These are phyloP conservation scores for Homarus gammarus DNA, from an alignment of 2,888 invertebrate species.

Conservation along the genomic window DNA sequence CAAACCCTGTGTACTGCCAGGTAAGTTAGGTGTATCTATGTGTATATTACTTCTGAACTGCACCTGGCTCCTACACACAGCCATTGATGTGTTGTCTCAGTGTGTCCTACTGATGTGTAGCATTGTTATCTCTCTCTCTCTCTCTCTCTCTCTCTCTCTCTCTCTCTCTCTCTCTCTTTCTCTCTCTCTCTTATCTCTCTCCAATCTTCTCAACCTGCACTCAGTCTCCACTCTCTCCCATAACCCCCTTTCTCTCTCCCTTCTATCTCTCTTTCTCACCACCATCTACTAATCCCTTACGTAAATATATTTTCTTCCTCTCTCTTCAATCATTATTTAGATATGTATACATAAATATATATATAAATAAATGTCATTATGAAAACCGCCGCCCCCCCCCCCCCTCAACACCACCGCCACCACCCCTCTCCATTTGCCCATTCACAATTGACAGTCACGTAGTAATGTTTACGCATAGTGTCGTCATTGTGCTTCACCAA, in stretches of 20 bases:
- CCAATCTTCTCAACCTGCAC: too few relatives aligned
- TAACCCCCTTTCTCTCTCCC: background rate
- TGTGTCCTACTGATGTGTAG: too few relatives aligned
- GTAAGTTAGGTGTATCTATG: too few relatives aligned
- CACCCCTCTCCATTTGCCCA: too few relatives aligned
- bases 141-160: conserved; percentile 24
- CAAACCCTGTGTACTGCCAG: too few relatives aligned
- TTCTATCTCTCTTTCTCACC: background rate
- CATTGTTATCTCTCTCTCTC: background rate
- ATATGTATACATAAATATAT: conserved; percentile 33
- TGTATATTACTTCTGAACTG: background rate
- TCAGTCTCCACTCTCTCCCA: background rate
- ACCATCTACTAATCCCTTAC: background rate
- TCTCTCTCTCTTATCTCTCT: conserved; percentile 1
- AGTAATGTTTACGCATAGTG: too few relatives aligned
- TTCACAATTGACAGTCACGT: too few relatives aligned
- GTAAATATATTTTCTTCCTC: background rate
- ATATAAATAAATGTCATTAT: conserved; percentile 14
- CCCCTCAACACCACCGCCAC: too few relatives aligned
- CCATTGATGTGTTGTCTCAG: too few relatives aligned
- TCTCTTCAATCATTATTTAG: conserved; percentile 6
- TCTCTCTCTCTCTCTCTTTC: conserved; percentile 33
- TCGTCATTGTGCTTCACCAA: too few relatives aligned
- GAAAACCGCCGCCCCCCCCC: too few relatives aligned
- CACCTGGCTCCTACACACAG: too few relatives aligned